A percentile compares a stretch with the other conserved stretches of the same genome.
phyloP scores from a whole-genome alignment of 2,113 vertebrate species.

The Chloroceryle aenea region DNA sequence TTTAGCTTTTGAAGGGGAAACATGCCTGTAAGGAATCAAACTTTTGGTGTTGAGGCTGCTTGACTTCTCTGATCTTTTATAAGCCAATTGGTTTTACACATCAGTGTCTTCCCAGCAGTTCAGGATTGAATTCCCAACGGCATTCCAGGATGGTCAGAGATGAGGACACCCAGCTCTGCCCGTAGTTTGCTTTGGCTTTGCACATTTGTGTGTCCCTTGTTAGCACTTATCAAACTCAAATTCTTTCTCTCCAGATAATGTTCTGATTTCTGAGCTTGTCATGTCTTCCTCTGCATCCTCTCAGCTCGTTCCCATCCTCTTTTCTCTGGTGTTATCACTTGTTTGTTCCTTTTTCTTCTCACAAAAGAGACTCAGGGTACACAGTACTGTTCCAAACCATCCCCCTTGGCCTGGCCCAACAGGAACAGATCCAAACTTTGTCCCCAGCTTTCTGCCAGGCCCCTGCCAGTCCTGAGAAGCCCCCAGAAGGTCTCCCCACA shows the following conservation, averaged over 20 bases:
- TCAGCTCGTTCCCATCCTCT: neutral
- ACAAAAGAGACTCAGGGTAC: neutral
- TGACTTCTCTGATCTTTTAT: neutral
- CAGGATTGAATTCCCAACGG: neutral
- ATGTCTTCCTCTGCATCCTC: neutral
- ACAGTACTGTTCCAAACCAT: neutral
- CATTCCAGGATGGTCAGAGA: neutral
- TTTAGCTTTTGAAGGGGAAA: neutral
- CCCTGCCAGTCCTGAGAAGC: neutral
- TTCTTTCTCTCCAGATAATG: neutral
- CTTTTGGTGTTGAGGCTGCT: neutral
- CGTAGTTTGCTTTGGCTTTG: neutral
- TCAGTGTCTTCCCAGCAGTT: neutral
- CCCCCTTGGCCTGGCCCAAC: neutral
- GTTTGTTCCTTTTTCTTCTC: constrained; percentile 8
- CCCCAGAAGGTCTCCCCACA: neutral
- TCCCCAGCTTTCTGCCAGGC: neutral
- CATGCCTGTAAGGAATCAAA: neutral
- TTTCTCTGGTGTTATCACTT: neutral
- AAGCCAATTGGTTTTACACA: neutral
- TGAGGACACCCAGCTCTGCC: neutral
- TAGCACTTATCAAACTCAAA: neutral
- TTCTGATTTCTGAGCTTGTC: neutral
- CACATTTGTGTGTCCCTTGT: neutral
- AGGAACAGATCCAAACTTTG: neutral